phyloP scores from a whole-genome alignment of 2,797 vertebrate species.

The Eptatretus atami region DNA sequence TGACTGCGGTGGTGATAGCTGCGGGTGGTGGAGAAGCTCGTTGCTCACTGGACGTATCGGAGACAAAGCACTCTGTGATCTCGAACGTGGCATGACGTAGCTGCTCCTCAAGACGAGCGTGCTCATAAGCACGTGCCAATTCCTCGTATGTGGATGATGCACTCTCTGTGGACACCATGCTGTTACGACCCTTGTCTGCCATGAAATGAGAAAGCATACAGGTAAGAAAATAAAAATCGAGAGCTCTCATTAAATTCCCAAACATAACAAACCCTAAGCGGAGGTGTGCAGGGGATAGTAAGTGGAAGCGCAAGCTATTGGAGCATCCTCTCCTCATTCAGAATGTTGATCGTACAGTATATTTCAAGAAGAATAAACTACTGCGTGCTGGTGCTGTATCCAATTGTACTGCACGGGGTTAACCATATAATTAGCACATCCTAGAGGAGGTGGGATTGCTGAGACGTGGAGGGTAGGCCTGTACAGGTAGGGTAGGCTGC shows the following conservation, averaged over 20 bases:
- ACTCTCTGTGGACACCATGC: slow-evolving; percentile 98
- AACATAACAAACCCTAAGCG: too few species aligned
- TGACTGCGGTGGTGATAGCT: slow-evolving; percentile 18
- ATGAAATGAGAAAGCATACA: not conserved
- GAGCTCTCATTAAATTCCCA: not conserved
- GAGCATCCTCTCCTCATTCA: too few species aligned
- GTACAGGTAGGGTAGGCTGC: too few species aligned
- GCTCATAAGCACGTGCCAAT: slow-evolving; percentile 75
- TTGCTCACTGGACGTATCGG: slow-evolving; percentile 89
- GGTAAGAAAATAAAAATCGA: not conserved
- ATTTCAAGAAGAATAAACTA: too few species aligned
- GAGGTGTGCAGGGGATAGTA: too few species aligned
- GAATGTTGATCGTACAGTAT: too few species aligned
- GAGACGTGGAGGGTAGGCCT: too few species aligned
- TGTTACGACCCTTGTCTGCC: slow-evolving; percentile 77
- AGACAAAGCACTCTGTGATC: slow-evolving; percentile 98
- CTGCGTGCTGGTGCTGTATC: too few species aligned
- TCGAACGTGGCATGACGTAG: slow-evolving; percentile 95
- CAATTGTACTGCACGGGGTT: too few species aligned
- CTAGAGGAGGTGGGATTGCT: too few species aligned
- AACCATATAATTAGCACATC: too few species aligned
- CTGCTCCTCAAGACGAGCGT: slow-evolving; percentile 97
- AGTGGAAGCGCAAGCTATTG: too few species aligned
- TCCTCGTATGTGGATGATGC: slow-evolving; percentile 95
- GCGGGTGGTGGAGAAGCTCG: not conserved